Conservation (phyloP, 2,113 vertebrate species). For the Vanacampus margaritifer region DNA sequence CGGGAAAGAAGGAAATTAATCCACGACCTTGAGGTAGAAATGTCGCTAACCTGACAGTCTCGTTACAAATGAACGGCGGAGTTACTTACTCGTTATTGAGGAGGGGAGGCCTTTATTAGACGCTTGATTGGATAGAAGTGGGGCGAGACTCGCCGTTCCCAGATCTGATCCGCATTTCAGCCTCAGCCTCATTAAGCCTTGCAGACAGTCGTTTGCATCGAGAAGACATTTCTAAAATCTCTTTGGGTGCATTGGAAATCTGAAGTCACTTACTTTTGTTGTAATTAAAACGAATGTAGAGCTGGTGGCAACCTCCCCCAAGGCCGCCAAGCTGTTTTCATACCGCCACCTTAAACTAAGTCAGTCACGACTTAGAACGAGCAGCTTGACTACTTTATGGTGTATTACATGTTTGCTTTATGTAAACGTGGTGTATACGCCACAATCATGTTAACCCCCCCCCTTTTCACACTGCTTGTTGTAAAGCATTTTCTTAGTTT, state of each 20-base stretch:
- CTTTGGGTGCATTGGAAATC: background rate
- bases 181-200: background rate
- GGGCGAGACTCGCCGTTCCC: background rate
- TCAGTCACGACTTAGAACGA: too few species aligned
- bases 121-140: conserved; percentile 6
- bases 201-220: background rate
- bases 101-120: conserved; percentile 14
- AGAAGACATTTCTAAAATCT: background rate
- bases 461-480: too few species aligned
- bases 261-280: background rate
- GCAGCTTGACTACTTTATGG: too few species aligned
- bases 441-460: too few species aligned
- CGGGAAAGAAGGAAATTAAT: conserved; percentile 49
- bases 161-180: background rate
- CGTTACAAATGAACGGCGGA: conserved; percentile 32
- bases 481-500: too few species aligned
- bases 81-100: conserved; percentile 18
- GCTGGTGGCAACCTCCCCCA: background rate
- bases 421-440: too few species aligned
- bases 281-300: background rate
- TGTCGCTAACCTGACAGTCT: conserved; percentile 26
- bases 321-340: too few species aligned
- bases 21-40: conserved; percentile 43
- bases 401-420: too few species aligned
- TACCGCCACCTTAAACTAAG: too few species aligned